These are phyloP conservation scores for Hedychridium roseum DNA, from an alignment of 2,888 invertebrate species.

Conservation along the genomic window DNA sequence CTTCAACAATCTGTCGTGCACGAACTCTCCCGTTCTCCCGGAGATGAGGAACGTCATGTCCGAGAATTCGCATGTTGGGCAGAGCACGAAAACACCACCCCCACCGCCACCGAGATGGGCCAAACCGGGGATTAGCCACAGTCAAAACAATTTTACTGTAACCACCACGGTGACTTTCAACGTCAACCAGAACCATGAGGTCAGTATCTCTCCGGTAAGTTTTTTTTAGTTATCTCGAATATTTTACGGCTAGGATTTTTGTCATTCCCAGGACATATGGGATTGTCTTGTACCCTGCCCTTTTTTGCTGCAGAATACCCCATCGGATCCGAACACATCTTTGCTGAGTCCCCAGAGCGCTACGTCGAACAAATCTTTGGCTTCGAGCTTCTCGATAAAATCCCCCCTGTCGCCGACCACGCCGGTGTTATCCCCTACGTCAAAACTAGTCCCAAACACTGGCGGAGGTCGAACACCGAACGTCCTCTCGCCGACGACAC, in stretches of 20 bases:
- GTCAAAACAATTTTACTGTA: conserved; percentile 77
- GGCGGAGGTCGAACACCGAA: conserved; percentile 47
- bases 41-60: conserved; percentile 44
- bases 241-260: background rate
- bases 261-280: too few relatives aligned
- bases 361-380: conserved; percentile 54
- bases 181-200: conserved; percentile 66
- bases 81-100: conserved; percentile 71
- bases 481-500: conserved; percentile 58
- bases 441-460: conserved; percentile 50
- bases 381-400: conserved; percentile 52
- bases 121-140: conserved; percentile 72
- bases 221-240: conserved; percentile 2
- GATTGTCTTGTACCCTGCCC: too few relatives aligned
- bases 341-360: conserved; percentile 56
- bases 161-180: conserved; percentile 89
- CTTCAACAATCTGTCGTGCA: conserved; percentile 47
- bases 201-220: conserved; percentile 28
- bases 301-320: conserved; percentile 57
- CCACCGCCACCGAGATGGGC: conserved; percentile 88
- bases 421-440: conserved; percentile 51
- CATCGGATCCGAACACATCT: conserved; percentile 56
- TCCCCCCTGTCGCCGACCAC: conserved; percentile 48
- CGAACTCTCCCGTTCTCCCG: conserved; percentile 45
- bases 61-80: conserved; percentile 38